Conservation (phyloP, 2,113 vertebrate genomes). For the Hirundichthys speculiger region DNA sequence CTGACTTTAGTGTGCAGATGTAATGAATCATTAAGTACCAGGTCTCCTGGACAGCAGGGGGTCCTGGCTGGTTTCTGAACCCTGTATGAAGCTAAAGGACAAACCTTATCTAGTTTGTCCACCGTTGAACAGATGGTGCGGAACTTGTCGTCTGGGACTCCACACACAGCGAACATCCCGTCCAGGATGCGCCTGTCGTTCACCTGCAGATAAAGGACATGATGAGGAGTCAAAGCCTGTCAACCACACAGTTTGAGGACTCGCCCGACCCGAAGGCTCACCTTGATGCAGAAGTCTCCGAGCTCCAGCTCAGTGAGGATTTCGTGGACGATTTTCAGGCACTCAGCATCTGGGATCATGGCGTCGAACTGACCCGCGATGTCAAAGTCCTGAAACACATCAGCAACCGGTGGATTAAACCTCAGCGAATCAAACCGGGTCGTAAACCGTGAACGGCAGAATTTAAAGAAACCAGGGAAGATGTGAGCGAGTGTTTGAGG, state of each 20-base stretch:
- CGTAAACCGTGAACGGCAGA: too few relatives aligned
- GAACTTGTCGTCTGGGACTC: constrained; percentile 93
- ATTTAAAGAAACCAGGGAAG: too few relatives aligned
- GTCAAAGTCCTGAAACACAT: constrained; percentile 90
- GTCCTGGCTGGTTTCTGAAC: too few relatives aligned
- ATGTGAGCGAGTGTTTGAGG: neutral
- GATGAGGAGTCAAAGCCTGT: neutral
- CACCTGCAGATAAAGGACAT: constrained; percentile 78
- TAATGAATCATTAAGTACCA: too few relatives aligned
- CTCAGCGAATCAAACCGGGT: neutral
- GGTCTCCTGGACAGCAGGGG: too few relatives aligned
- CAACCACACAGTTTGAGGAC: too few relatives aligned
- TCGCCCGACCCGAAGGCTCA: constrained; percentile 42
- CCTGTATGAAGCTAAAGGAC: too few relatives aligned
- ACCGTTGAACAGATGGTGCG: constrained; percentile 94
- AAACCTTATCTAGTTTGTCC: constrained; percentile 97
- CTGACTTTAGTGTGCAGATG: too few relatives aligned
- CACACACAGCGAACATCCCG: constrained; percentile 94
- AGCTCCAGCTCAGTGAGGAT: constrained; percentile 92
- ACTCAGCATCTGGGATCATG: constrained; percentile 97
- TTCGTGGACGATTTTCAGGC: constrained; percentile 94
- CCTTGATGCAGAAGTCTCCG: constrained; percentile 93
- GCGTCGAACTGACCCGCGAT: constrained; percentile 94
- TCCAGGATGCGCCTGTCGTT: constrained; percentile 95
- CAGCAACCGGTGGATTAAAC: too few relatives aligned